Base-by-base conservation (phyloP, 1,140 invertebrate species). In the Ptiloglossa arizonensis region DNA sequence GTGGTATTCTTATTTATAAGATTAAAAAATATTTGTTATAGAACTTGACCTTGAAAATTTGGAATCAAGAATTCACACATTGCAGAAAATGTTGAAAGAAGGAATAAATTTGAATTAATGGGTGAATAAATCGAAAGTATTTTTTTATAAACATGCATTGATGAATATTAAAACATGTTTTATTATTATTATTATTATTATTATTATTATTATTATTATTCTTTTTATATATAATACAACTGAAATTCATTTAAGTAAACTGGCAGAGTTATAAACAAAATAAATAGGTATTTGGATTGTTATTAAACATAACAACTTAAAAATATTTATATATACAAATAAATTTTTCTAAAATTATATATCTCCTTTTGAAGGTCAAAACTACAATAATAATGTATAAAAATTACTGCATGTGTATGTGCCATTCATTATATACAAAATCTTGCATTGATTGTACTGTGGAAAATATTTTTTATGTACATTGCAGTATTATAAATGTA, bases 31-130 rank as follows among this genome's bases (percentile, higher is more conserved):
- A 44, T 72, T 15, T 56, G 38, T 81, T 79, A 5, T 63, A 88
- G 87, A 85, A 56, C 54, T 85, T 35, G 86, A 89, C 32, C 86
- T 89, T 52, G 87, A 80, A 22, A 88, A 89, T 68, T 80, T 90
- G 68, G 88, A 90, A 70, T 78, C 80, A 38, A 83, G 88, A 80
- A 90, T 90, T 72, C 85, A 87, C 3, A 71, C 82, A 13, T 62
- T 90, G 6, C 82, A 87, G 71, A 90, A 89, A 71, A 87, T 90
- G 86, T 81, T 89, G 27, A 86, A 86, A 75, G 87, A 90, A 48
- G 89, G 88, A 38, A 80, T 89, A 50, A 88, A 87, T 38, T 67
- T 90, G 17, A 88, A 86, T 64, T 89, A 73, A 87, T 22, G 15
- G 32, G 22, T 29, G 5, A 70, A 59, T 41, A 1, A 44, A n/a